These are phyloP conservation scores for Eclectus roratus DNA, from an alignment of 2,113 vertebrate genomes.

Conservation along the genomic window DNA sequence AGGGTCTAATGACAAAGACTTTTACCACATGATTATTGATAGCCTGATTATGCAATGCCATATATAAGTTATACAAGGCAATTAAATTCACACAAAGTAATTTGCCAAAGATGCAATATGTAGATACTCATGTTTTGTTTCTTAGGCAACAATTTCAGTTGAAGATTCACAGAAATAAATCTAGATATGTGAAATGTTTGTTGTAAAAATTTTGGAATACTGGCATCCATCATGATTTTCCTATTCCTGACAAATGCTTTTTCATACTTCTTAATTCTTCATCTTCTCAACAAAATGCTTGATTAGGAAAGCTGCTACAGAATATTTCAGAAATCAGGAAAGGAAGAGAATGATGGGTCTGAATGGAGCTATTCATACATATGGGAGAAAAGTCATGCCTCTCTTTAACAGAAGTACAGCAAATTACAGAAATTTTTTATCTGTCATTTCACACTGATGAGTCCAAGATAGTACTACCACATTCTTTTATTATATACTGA, in stretches of 20 bases:
- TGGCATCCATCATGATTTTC: slow-evolving; percentile 25
- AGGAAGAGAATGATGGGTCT: neutral
- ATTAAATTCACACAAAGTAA: neutral
- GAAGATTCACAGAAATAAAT: slow-evolving; percentile 9
- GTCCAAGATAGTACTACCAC: neutral
- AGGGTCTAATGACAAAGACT: neutral
- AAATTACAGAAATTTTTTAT: neutral
- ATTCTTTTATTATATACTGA: neutral
- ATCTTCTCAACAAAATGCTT: slow-evolving; percentile 25
- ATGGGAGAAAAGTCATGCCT: neutral
- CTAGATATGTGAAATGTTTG: slow-evolving; percentile 41
- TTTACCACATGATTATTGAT: neutral
- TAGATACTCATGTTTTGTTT: slow-evolving; percentile 57
- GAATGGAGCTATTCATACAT: slow-evolving; percentile 36
- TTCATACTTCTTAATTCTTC: slow-evolving; percentile 43
- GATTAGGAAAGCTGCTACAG: slow-evolving; percentile 7
- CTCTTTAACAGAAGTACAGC: neutral
- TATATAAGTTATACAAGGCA: neutral
- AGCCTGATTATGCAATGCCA: neutral
- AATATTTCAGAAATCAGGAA: neutral
- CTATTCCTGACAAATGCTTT: slow-evolving; percentile 21
- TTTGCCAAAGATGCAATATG: neutral
- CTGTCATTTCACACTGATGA: neutral
- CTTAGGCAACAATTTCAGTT: slow-evolving; percentile 46
- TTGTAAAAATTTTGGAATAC: slow-evolving; percentile 21